A percentile compares a stretch with the other conserved stretches of the same genome.
Evolutionary conservation across 2,113 vertebrate species (phyloP).

Genomic region (Ictidomys tridecemlineatus): DNA sequence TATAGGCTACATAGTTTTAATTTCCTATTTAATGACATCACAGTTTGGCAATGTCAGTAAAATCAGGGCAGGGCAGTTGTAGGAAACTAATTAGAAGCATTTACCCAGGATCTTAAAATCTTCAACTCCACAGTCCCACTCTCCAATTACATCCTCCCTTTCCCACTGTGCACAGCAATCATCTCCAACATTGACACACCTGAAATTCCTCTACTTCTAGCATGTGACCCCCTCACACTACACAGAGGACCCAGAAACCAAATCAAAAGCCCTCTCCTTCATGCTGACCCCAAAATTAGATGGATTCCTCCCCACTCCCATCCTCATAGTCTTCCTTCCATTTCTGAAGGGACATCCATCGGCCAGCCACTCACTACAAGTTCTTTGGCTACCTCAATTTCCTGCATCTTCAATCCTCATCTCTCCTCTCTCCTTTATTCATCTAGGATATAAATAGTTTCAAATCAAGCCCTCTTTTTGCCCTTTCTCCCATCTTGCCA

Average conservation of each 20-base stretch:
- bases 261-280: not conserved
- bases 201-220: not conserved
- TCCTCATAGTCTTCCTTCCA: not conserved
- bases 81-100: conserved; percentile 8
- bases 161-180: not conserved
- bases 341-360: not conserved
- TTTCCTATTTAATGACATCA: conserved; percentile 48
- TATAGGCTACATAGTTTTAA: conserved; percentile 23
- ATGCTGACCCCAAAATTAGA: not conserved
- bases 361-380: not conserved
- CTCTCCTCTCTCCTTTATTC: conserved; percentile 4
- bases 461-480: not conserved
- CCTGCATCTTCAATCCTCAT: not conserved
- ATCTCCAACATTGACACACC: not conserved
- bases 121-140: not conserved
- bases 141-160: not conserved
- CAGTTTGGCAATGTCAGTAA: not conserved
- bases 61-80: not conserved
- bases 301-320: not conserved
- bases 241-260: not conserved
- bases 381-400: not conserved
- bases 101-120: conserved; percentile 9
- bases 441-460: not conserved
- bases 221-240: not conserved
- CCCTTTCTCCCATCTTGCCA: not conserved